A percentile compares a stretch with the other conserved stretches of the same genome.
Conservation (phyloP, 2,888 invertebrate genomes). For the Harpagoxenus sublaevis region DNA sequence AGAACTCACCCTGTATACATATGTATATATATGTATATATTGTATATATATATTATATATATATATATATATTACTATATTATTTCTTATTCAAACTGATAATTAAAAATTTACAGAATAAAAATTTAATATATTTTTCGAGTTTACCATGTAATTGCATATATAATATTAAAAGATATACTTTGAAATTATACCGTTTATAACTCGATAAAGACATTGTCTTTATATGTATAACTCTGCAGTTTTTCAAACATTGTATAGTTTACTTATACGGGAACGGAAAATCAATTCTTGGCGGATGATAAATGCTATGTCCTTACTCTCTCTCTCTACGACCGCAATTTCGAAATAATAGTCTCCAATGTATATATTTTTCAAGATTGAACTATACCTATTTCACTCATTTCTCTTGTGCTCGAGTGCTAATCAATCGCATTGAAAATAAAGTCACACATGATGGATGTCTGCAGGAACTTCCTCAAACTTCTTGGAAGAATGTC, state of each 20-base stretch:
- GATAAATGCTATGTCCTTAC: conserved; percentile 31
- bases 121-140: not conserved
- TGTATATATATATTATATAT: too few relatives aligned
- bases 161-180: not conserved
- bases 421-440: conserved; percentile 18
- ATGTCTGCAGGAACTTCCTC: not conserved
- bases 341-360: conserved; percentile 23
- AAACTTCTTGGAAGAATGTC: not conserved
- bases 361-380: conserved; percentile 15
- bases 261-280: not conserved
- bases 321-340: not conserved
- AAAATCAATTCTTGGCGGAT: conserved; percentile 39
- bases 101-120: not conserved
- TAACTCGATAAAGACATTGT: not conserved
- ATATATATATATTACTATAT: not conserved
- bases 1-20: too few relatives aligned
- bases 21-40: not conserved
- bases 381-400: conserved; percentile 1
- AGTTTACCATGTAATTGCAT: not conserved
- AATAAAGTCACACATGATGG: conserved; percentile 1
- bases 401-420: not conserved
- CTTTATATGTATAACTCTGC: not conserved
- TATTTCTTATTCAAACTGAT: not conserved
- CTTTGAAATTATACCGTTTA: not conserved
- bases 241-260: not conserved